These are phyloP conservation scores for Hyaena hyaena DNA, from an alignment of 2,113 vertebrate species.

Conservation along the genomic window DNA sequence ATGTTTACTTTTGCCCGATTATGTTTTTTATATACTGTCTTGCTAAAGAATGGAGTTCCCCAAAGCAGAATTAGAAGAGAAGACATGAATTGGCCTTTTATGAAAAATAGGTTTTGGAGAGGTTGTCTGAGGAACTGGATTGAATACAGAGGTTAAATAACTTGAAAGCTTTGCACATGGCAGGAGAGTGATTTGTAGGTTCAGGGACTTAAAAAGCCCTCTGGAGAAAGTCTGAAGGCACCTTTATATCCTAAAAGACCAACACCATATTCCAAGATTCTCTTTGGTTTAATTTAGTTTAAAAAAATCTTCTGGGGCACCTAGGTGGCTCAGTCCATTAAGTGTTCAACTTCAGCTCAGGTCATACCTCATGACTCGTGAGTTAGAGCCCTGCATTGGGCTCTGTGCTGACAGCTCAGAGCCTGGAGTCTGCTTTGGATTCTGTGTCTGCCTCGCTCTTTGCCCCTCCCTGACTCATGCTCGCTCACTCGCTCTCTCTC, in stretches of 20 bases:
- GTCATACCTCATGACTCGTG: too few species aligned
- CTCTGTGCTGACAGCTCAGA: too few species aligned
- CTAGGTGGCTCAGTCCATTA: too few species aligned
- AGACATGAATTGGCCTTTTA: background rate
- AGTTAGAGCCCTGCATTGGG: too few species aligned
- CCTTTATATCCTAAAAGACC: background rate
- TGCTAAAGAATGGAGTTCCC: slow-evolving; percentile 1
- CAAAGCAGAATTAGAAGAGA: slow-evolving; percentile 5
- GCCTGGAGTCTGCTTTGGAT: too few species aligned
- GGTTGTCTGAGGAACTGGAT: background rate
- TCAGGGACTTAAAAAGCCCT: background rate
- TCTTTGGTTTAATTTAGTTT: slow-evolving; percentile 5
- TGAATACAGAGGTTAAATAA: background rate
- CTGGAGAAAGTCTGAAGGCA: background rate
- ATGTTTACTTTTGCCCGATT: background rate
- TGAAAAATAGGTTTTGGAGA: background rate
- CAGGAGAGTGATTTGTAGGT: background rate
- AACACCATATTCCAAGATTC: background rate
- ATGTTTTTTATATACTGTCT: background rate
- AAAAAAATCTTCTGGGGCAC: background rate
- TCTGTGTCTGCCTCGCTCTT: too few species aligned
- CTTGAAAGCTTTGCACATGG: background rate
- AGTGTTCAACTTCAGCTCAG: too few species aligned
- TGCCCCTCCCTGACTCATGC: too few species aligned
- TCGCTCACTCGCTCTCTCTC: too few species aligned